phyloP scores from a whole-genome alignment of 2,113 vertebrate species.

The Pardalotus punctatus region DNA sequence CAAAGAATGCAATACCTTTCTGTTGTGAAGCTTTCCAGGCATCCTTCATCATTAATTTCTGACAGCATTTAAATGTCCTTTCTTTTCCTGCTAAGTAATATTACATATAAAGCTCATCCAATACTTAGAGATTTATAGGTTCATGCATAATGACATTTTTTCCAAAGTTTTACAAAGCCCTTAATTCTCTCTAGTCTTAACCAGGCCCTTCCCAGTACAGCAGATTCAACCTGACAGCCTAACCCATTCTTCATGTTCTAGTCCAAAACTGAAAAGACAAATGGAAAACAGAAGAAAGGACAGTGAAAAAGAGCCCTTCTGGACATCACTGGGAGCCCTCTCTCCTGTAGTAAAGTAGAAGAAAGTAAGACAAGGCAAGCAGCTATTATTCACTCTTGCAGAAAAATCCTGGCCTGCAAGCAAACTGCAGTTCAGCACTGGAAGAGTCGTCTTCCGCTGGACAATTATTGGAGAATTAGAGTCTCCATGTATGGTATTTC shows the following conservation, averaged over 20 bases:
- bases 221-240: not conserved
- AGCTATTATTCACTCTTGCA: not conserved
- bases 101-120: not conserved
- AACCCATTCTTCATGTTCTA: not conserved
- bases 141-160: not conserved
- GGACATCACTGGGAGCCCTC: not conserved
- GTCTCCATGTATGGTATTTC: not conserved
- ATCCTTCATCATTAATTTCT: not conserved
- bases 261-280: constrained; percentile 4
- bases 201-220: not conserved
- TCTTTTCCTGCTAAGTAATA: not conserved
- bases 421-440: not conserved
- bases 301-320: not conserved
- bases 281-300: not conserved
- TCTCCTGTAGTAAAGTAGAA: not conserved
- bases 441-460: not conserved
- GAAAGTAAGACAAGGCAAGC: not conserved
- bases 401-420: not conserved
- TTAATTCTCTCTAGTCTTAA: not conserved
- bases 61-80: constrained; percentile 18
- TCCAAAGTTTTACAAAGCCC: not conserved
- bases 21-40: not conserved
- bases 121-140: constrained; percentile 4
- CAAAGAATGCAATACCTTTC: not conserved
- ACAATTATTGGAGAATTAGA: not conserved